Percentiles rank a stretch among this genome's conserved stretches.
Evolutionary conservation across 2,888 invertebrate genomes (phyloP).

Genomic region (Catotricha subobsoleta): DNA sequence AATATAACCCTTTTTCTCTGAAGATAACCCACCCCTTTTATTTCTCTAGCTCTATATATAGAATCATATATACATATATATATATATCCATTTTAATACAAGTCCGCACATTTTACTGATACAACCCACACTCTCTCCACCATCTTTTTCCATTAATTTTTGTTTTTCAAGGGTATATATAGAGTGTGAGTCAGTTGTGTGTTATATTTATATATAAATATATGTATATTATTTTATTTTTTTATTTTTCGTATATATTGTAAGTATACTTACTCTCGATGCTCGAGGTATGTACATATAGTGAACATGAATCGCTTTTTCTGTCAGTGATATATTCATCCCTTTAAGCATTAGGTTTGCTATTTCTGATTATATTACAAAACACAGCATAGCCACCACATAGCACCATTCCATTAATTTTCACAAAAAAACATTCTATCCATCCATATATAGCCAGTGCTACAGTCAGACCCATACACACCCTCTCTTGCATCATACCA

Average conservation of each 20-base stretch:
- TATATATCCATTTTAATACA: no score
- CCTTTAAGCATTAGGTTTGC: slow-evolving; percentile 4
- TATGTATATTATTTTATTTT: no score
- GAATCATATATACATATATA: neutral
- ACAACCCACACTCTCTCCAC: neutral
- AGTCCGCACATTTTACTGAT: no score
- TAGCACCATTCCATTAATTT: no score
- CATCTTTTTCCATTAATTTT: slow-evolving; percentile 1
- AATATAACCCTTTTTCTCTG: slow-evolving; percentile 3
- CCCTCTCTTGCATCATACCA: neutral
- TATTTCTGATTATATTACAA: no score
- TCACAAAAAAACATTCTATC: no score
- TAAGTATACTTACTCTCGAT: neutral
- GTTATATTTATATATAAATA: no score
- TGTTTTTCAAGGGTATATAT: slow-evolving; percentile 1
- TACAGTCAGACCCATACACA: neutral
- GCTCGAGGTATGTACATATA: neutral
- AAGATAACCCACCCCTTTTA: slow-evolving; percentile 2
- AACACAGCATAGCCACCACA: no score
- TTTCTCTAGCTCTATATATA: neutral
- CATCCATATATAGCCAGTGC: no score
- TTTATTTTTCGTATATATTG: neutral
- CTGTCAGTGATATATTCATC: slow-evolving; percentile 4
- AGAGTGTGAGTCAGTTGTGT: no score
- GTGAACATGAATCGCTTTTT: slow-evolving; percentile 4